Percentiles rank a stretch among this genome's conserved stretches.
phyloP scores from a whole-genome alignment of 37 sponge, comb jelly and placozoan genomes.

The Axinella damicornis region DNA sequence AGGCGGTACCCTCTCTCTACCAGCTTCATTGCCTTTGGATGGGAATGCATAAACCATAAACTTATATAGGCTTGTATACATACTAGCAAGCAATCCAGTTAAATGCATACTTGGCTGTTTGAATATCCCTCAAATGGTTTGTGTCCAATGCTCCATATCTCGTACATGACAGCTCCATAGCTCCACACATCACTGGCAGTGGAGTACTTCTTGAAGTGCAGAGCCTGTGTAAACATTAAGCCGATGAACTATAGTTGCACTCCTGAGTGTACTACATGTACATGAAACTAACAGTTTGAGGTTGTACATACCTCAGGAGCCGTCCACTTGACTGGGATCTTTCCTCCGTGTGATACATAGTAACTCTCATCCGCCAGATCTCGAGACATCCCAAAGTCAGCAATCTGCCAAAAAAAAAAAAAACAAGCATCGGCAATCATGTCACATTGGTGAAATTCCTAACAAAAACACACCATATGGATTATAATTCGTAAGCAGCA shows the following conservation, averaged over 20 bases:
- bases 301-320: constrained; percentile 23
- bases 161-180: constrained; percentile 52
- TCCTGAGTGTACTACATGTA: too few relatives aligned
- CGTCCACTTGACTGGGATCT: constrained; percentile 58
- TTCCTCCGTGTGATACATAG: constrained; percentile 35
- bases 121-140: constrained; percentile 60
- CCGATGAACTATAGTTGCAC: background rate
- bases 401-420: constrained; percentile 1
- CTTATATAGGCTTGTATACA: too few relatives aligned
- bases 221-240: background rate
- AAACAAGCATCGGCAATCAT: background rate
- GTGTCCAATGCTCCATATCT: constrained; percentile 70
- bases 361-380: constrained; percentile 40
- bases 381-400: constrained; percentile 52
- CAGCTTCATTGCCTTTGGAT: constrained; percentile 1
- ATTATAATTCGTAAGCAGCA: too few relatives aligned
- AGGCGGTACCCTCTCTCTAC: constrained; percentile 23
- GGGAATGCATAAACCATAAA: too few relatives aligned
- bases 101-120: constrained; percentile 1
- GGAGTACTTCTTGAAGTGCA: constrained; percentile 54
- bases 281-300: too few relatives aligned
- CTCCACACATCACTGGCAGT: constrained; percentile 65
- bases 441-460: too few relatives aligned
- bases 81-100: too few relatives aligned
- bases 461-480: too few relatives aligned